Percentiles rank a stretch among this genome's conserved stretches.
Evolutionary conservation across 2,888 invertebrate species (phyloP).

Genomic region (Drosophila paramelanica): DNA sequence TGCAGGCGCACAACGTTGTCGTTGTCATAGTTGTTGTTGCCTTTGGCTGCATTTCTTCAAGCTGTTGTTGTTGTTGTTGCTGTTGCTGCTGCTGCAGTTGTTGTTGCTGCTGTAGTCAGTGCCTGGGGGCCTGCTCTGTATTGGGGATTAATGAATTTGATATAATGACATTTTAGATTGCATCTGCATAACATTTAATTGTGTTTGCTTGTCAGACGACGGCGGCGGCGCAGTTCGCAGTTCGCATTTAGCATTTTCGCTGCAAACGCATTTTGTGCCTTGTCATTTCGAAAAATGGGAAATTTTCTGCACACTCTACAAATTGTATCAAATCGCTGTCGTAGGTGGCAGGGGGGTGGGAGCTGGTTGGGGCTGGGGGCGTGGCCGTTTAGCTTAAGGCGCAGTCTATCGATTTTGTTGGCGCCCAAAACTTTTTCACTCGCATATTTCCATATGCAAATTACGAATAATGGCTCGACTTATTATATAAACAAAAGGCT

Average conservation of each 20-base stretch:
- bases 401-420: conserved; percentile 53
- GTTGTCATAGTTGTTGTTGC: conserved; percentile 50
- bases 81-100: conserved; percentile 24
- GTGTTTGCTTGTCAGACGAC: conserved; percentile 76
- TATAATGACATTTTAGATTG: conserved; percentile 83
- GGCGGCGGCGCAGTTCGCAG: not conserved
- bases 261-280: conserved; percentile 76
- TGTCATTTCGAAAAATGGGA: conserved; percentile 72
- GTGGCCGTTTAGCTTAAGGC: conserved; percentile 21
- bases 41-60: conserved; percentile 69
- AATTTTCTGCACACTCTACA: conserved; percentile 42
- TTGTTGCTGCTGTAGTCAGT: not conserved
- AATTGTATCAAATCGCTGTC: conserved; percentile 27
- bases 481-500: conserved; percentile 33
- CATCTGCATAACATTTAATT: conserved; percentile 83
- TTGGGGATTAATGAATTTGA: conserved; percentile 83
- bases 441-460: conserved; percentile 59
- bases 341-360: no score
- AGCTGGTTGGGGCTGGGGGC: not conserved
- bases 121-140: conserved; percentile 52
- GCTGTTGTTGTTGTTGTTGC: conserved; percentile 39
- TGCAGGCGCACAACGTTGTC: conserved; percentile 62
- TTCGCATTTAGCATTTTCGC: conserved; percentile 28
- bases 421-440: conserved; percentile 40
- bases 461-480: conserved; percentile 57